Evolutionary conservation across 2,113 vertebrate genomes (phyloP), one percentile per base, ranked within the genome.

Genomic region (Oplegnathus fasciatus): DNA sequence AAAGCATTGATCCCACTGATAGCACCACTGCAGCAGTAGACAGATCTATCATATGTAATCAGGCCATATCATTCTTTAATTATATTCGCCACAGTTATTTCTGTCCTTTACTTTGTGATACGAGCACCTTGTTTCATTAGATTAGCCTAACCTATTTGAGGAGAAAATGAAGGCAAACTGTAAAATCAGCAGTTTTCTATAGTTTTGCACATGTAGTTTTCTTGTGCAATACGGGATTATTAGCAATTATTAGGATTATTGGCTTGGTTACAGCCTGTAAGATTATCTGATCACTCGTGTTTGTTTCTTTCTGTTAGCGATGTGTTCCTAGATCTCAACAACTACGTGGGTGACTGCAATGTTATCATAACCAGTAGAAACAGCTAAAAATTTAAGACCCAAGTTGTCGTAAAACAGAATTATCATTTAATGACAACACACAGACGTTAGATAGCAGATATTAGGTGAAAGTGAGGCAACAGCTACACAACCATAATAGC

Each of bases 1-100:
- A n/a, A n/a, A n/a, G n/a, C n/a, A n/a, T n/a, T n/a, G n/a, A n/a
- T n/a, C n/a, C n/a, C n/a, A n/a, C n/a, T n/a, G n/a, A n/a, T n/a
- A 30, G 28, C 28, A 46, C n/a, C 8, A 44, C 15, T 5, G 46
- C 26, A 68, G 44, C 18, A 68, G 18, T 14, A 20, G 46, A 32
- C 24, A 17, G 11, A 24, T 34, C 20, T 62, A 52, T n/a, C 46
- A 28, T 65, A 46, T 2, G 6, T 75, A 11, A 75, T 37, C 34
- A 62, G 22, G 20, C 74, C 20, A 52, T n/a, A 37, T 66, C 61
- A 65, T 62, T 28, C 3, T 78, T 30, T n/a, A 52, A 71, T 17
- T 40, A 40, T 18, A 64, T 37, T 34, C 8, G 30, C 32, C 55
- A 46, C 26, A 37, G 17, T 26, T 37, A 37, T 37, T 37, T 37